phyloP scores from a whole-genome alignment of 2,113 vertebrate species.

The Seriola quinqueradiata region DNA sequence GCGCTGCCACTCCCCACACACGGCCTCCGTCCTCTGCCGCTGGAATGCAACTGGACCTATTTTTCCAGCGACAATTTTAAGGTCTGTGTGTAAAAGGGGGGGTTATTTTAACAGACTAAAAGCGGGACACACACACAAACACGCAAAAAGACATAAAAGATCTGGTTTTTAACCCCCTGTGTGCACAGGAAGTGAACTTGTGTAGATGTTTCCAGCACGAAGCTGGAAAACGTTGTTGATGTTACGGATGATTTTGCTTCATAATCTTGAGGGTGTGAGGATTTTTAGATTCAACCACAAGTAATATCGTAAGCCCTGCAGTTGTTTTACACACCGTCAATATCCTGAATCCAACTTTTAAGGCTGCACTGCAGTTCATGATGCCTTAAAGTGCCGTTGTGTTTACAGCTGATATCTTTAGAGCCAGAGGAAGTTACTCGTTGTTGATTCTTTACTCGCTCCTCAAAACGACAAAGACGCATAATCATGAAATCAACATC shows the following conservation, averaged over 20 bases:
- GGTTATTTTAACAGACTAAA: neutral
- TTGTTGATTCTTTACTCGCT: too few species aligned
- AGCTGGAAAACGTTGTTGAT: too few species aligned
- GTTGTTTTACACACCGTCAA: too few species aligned
- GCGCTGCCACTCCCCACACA: conserved; percentile 14
- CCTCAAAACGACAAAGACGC: too few species aligned
- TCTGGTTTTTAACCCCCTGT: neutral
- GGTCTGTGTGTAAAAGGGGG: neutral
- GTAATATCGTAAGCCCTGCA: neutral
- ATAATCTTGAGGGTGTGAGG: neutral
- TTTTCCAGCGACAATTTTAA: conserved; percentile 22
- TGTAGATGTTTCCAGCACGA: too few species aligned
- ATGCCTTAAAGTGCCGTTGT: too few species aligned
- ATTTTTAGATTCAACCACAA: neutral
- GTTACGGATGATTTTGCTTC: neutral
- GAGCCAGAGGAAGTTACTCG: too few species aligned
- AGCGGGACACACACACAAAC: conserved; percentile 1
- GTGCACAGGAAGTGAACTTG: neutral
- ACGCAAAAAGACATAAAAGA: neutral
- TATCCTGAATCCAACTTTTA: too few species aligned
- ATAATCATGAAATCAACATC: too few species aligned
- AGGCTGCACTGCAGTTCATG: too few species aligned
- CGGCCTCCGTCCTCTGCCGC: conserved; percentile 1
- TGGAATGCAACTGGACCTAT: conserved; percentile 13
- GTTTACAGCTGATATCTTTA: too few species aligned